phyloP scores from a whole-genome alignment of 2,113 vertebrate genomes.

The Arvicanthis niloticus region DNA sequence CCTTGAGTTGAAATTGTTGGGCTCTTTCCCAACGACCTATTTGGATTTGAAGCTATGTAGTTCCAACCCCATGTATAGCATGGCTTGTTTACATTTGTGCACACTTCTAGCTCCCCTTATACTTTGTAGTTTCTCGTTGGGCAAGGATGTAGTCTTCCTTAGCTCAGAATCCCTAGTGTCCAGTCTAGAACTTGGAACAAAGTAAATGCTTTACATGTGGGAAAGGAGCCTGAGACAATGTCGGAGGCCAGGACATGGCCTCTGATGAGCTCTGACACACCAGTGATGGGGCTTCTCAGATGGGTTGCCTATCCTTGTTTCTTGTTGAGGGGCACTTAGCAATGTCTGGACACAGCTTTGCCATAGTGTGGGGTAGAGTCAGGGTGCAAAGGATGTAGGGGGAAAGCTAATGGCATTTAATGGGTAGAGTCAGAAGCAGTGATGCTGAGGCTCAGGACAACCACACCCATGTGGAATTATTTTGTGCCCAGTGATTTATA shows the following conservation, averaged over 20 bases:
- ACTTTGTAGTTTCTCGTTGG: neutral
- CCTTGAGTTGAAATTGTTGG: neutral
- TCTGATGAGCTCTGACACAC: neutral
- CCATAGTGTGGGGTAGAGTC: neutral
- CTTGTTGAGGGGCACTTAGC: neutral
- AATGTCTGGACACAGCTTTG: neutral
- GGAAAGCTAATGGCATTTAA: neutral
- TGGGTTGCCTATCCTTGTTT: neutral
- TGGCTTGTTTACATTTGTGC: neutral
- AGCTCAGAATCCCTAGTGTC: neutral
- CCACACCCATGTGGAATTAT: neutral
- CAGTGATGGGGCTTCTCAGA: neutral
- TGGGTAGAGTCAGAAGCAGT: no score
- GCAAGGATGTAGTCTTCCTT: neutral
- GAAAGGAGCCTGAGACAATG: neutral
- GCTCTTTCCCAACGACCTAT: neutral
- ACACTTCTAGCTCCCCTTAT: neutral
- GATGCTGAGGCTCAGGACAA: neutral
- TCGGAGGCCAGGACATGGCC: neutral
- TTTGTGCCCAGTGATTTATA: no score
- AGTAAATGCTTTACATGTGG: neutral
- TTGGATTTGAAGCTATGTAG: neutral
- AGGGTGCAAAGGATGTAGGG: neutral
- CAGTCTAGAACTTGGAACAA: neutral
- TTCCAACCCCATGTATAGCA: neutral